Evolutionary conservation across 2,888 invertebrate species (phyloP).

Genomic region (Argyra leucocephala): DNA sequence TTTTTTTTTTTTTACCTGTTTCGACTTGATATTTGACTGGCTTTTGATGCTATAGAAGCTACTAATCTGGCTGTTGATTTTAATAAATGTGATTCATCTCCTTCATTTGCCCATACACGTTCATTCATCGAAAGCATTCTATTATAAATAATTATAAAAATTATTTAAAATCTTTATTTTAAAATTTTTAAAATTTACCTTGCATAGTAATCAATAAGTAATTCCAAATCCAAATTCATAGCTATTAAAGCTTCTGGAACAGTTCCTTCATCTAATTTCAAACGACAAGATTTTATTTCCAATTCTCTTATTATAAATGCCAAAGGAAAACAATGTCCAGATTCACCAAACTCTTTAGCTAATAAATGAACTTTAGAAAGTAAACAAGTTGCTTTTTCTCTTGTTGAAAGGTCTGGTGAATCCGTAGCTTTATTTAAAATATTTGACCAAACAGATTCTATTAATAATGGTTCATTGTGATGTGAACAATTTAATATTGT

Average conservation of each 20-base stretch:
- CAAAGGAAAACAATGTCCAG: conserved; percentile 82
- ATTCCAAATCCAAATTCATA: conserved; percentile 66
- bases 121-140: conserved; percentile 73
- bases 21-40: conserved; percentile 48
- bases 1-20: conserved; percentile 36
- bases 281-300: conserved; percentile 66
- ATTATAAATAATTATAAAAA: conserved; percentile 19
- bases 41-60: conserved; percentile 55
- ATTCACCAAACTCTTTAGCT: conserved; percentile 67
- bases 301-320: conserved; percentile 70
- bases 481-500: conserved; percentile 92
- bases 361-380: conserved; percentile 68
- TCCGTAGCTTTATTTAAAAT: conserved; percentile 48
- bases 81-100: conserved; percentile 77
- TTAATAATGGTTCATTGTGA: conserved; percentile 75
- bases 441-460: conserved; percentile 86
- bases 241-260: conserved; percentile 68
- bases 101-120: conserved; percentile 74
- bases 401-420: conserved; percentile 40
- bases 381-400: conserved; percentile 56
- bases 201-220: conserved; percentile 74
- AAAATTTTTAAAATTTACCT: conserved; percentile 27
- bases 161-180: neutral
- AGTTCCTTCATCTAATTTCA: conserved; percentile 61
- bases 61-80: conserved; percentile 66